Conservation (phyloP, 92 coral and sea anemone species). For the Actinostola sp. region DNA sequence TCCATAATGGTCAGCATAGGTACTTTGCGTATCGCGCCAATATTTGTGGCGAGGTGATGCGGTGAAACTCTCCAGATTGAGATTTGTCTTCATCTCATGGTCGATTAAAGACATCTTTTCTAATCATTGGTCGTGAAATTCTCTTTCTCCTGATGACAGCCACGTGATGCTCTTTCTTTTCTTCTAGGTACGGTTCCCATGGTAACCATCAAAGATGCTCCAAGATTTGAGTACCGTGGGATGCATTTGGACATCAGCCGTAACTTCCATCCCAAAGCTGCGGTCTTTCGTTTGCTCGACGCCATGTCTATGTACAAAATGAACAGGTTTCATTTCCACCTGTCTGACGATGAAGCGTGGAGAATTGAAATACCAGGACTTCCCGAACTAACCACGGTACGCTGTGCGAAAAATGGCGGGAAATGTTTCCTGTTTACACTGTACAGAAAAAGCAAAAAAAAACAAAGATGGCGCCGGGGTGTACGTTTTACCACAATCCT, state of each 20-base stretch:
- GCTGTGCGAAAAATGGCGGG: not conserved
- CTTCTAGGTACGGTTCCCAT: constrained; percentile 23
- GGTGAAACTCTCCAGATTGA: too few species aligned
- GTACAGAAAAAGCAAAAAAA: too few species aligned
- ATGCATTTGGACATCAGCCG: constrained; percentile 73
- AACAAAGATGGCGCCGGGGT: too few species aligned
- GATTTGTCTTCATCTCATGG: too few species aligned
- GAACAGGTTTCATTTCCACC: constrained; percentile 81
- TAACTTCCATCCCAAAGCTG: constrained; percentile 55
- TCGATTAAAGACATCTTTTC: not conserved
- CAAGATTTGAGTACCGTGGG: constrained; percentile 70
- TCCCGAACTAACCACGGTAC: constrained; percentile 76
- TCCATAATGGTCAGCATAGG: too few species aligned
- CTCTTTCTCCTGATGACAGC: too few species aligned
- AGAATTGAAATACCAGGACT: constrained; percentile 86
- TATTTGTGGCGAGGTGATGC: too few species aligned
- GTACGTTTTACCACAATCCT: too few species aligned
- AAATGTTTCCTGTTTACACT: not conserved
- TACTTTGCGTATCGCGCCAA: too few species aligned
- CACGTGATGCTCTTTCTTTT: not conserved
- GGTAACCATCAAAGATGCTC: constrained; percentile 60
- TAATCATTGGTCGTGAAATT: not conserved
- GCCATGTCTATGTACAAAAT: constrained; percentile 74
- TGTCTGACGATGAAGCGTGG: constrained; percentile 94
- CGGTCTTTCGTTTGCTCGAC: constrained; percentile 61